Evolutionary conservation across 1,140 invertebrate genomes (phyloP).

Genomic region (Drepana arcuata): DNA sequence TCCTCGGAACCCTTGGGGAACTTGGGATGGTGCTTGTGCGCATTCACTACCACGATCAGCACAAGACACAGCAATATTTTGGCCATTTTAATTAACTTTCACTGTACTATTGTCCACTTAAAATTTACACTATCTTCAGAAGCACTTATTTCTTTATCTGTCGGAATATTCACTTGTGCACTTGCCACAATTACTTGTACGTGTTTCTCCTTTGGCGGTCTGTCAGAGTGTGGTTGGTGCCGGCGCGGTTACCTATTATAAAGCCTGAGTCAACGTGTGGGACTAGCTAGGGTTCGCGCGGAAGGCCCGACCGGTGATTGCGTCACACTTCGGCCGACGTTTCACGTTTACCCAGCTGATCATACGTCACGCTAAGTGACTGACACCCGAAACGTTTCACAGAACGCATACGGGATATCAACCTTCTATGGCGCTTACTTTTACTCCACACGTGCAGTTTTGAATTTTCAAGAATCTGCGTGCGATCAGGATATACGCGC

Average conservation of each 20-base stretch:
- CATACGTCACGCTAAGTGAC: no score
- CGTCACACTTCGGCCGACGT: no score
- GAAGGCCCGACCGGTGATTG: slow-evolving; percentile 19
- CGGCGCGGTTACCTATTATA: slow-evolving; percentile 44
- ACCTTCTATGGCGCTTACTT: no score
- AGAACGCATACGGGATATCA: no score
- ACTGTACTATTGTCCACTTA: slow-evolving; percentile 21
- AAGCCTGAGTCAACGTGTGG: slow-evolving; percentile 45
- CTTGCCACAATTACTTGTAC: slow-evolving; percentile 20
- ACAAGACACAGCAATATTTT: slow-evolving; percentile 38
- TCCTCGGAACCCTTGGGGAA: slow-evolving; percentile 39
- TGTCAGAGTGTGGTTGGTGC: slow-evolving; percentile 34
- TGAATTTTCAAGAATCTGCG: no score
- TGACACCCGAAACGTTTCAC: no score
- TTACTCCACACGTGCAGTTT: no score
- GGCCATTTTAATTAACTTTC: slow-evolving; percentile 14
- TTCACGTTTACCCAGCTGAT: no score
- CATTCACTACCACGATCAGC: slow-evolving; percentile 31
- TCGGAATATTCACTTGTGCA: slow-evolving; percentile 11
- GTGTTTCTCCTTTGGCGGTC: slow-evolving; percentile 41
- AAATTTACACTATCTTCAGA: slow-evolving; percentile 6
- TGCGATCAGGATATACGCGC: no score
- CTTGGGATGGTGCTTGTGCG: slow-evolving; percentile 37
- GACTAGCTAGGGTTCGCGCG: slow-evolving; percentile 11
- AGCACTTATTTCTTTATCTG: slow-evolving; percentile 8